phyloP scores from a whole-genome alignment of 2,888 invertebrate genomes.

The Eristalinus sepulchralis region DNA sequence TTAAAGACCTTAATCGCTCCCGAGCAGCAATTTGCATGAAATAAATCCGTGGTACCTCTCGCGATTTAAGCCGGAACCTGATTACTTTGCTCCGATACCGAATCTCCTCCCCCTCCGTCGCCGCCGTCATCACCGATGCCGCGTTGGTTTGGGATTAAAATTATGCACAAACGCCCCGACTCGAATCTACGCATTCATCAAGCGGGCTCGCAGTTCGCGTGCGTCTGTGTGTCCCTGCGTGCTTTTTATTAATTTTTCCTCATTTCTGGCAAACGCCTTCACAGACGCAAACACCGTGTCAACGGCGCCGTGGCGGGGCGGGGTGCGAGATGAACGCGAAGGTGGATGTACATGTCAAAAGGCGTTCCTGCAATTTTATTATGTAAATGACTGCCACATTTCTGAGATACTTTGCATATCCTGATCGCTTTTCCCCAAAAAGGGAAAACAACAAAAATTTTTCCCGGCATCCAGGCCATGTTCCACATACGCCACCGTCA shows the following conservation, averaged over 20 bases:
- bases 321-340: background rate
- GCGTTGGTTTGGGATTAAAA: no score
- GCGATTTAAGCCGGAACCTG: background rate
- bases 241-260: conserved; percentile 14
- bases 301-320: background rate
- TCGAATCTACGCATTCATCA: conserved; percentile 2
- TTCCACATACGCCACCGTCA: conserved; percentile 46
- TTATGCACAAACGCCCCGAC: background rate
- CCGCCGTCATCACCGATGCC: no score
- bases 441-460: conserved; percentile 17
- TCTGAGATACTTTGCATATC: conserved; percentile 31
- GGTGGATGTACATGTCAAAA: conserved; percentile 21
- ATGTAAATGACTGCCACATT: conserved; percentile 38
- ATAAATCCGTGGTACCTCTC: conserved; percentile 9
- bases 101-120: background rate
- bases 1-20: background rate
- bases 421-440: conserved; percentile 10
- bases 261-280: background rate
- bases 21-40: background rate
- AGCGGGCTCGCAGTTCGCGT: background rate
- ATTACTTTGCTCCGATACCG: conserved; percentile 6
- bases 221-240: background rate
- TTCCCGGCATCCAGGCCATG: background rate
- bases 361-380: conserved; percentile 41
- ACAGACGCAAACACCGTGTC: background rate